Evolutionary conservation across 2,888 invertebrate genomes (phyloP), one percentile per base, ranked within the genome.

Genomic region (Hirtodrosophila cameraria): DNA sequence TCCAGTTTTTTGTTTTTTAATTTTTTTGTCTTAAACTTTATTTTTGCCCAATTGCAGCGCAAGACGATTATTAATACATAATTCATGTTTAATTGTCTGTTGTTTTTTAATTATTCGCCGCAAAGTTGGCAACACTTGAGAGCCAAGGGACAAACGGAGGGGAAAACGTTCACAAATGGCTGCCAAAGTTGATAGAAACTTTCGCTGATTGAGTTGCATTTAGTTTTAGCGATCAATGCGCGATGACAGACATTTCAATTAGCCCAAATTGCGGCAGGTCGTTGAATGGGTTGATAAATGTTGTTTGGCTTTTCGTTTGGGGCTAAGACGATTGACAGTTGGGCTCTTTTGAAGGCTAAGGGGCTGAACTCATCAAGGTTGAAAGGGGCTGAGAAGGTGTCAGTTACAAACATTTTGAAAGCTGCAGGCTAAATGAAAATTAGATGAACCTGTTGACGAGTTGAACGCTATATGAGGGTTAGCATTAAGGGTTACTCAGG

Each of bases 121-220:
- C 48, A 48, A 58, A 62, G 33, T 59, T 69, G 55, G 48, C 62
- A 57, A 55, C 50, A 58, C 49, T 59, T 39, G 39, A 16, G 2
- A 6, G 3, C 1, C 2, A 1, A 1, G 3, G 11, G 16, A n/a
- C n/a, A n/a, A n/a, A 12, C 1, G 9, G 3, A 1, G 6, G 11
- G 11, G 0, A 0, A 2, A 0, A 7, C 13, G 18, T 42, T 36
- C 25, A 15, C 50, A 58, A 64, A 57, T 61, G 53, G 45, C 63
- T 59, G 60, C 36, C 64, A 74, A 82, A 74, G 63, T 77, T 79
- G 74, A 66, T 57, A 57, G 42, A 55, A 83, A 81, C 80, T 81
- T 84, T 81, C 84, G 60, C 78, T 84, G 84, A 81, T 81, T 81
- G 84, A 81, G 78, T 78, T 81, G 81, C 81, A 74, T 78, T 81